A percentile compares a stretch with the other conserved stretches of the same genome.
Conservation (phyloP, 2,888 invertebrate genomes). For the Sarcophaga caerulescens region DNA sequence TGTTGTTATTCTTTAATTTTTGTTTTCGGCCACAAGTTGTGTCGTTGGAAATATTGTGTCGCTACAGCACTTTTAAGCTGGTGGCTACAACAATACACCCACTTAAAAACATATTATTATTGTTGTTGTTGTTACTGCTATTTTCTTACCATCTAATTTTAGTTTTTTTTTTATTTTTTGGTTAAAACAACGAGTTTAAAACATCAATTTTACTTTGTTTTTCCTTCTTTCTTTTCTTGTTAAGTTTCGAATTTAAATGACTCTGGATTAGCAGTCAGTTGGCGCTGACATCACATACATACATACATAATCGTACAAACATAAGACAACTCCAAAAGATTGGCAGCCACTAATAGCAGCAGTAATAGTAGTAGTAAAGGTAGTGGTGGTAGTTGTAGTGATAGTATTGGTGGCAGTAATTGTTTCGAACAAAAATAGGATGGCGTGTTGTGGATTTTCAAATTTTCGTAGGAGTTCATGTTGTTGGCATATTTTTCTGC, state of each 20-base stretch:
- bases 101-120: slow-evolving; percentile 56
- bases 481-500: not conserved
- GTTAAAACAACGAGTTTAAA: slow-evolving; percentile 30
- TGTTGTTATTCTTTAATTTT: not conserved
- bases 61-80: slow-evolving; percentile 53
- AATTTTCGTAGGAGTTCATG: slow-evolving; percentile 61
- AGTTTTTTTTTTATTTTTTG: slow-evolving; percentile 44
- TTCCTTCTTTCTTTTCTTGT: slow-evolving; percentile 13
- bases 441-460: slow-evolving; percentile 58
- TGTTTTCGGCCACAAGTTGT: slow-evolving; percentile 35
- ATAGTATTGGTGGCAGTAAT: slow-evolving; percentile 36
- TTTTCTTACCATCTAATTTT: slow-evolving; percentile 34
- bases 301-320: not conserved
- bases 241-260: slow-evolving; percentile 54
- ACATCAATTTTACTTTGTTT: slow-evolving; percentile 55
- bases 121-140: not conserved
- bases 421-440: slow-evolving; percentile 41
- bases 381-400: not conserved
- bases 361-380: slow-evolving; percentile 32
- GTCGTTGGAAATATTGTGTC: slow-evolving; percentile 28
- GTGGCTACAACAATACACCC: slow-evolving; percentile 67
- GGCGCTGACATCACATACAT: not conserved
- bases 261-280: slow-evolving; percentile 54
- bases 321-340: not conserved
- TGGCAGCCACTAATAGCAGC: slow-evolving; percentile 4